These are phyloP conservation scores for Neoaliturus tenellus DNA, from an alignment of 2,888 invertebrate species.

Conservation along the genomic window DNA sequence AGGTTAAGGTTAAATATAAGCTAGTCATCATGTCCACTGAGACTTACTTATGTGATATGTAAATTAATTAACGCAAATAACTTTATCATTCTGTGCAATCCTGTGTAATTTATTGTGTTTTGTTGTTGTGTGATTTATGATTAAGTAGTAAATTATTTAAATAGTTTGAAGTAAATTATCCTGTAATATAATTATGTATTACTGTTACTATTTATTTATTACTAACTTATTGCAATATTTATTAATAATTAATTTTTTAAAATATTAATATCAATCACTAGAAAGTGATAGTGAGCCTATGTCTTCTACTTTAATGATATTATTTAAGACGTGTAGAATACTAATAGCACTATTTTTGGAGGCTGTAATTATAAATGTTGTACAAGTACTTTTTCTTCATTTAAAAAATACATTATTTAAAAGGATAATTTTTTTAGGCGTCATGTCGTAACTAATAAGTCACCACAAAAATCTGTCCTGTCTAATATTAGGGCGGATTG, in stretches of 20 bases:
- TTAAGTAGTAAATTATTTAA: background rate
- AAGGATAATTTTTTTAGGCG: too few relatives aligned
- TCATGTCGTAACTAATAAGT: too few relatives aligned
- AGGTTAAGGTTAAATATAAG: slow-evolving; percentile 24
- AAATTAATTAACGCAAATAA: slow-evolving; percentile 2
- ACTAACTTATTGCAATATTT: background rate
- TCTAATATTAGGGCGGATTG: too few relatives aligned
- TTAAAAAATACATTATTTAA: too few relatives aligned
- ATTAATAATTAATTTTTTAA: background rate
- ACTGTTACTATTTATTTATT: too few relatives aligned
- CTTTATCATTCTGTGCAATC: slow-evolving; percentile 12
- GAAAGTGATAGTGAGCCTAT: background rate
- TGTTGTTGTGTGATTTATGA: background rate
- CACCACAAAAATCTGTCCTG: too few relatives aligned
- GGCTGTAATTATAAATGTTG: background rate
- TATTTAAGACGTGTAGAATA: background rate
- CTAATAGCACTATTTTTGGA: too few relatives aligned
- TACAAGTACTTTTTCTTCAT: background rate
- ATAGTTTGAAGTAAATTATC: background rate
- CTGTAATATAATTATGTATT: background rate
- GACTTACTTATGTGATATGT: slow-evolving; percentile 34
- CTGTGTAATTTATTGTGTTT: background rate
- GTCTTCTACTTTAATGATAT: background rate
- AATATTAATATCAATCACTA: background rate
- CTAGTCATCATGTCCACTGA: background rate